Conservation (phyloP, 1,140 invertebrate genomes). For the Forficula auricularia region DNA sequence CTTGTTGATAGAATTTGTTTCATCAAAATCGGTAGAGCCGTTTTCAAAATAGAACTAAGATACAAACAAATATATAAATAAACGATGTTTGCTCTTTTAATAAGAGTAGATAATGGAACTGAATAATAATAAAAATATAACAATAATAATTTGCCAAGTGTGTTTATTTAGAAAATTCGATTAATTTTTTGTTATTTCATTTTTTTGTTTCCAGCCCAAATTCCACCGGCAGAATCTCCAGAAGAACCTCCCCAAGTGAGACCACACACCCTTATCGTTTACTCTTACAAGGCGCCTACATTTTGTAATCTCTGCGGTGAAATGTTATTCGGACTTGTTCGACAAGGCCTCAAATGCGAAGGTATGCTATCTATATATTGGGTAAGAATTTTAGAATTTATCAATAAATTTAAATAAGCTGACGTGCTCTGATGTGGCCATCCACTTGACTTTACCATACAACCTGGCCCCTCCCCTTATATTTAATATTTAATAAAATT, state of each 20-base stretch:
- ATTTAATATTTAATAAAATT: slow-evolving; percentile 4
- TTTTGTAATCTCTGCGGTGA: slow-evolving; percentile 99
- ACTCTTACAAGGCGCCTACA: slow-evolving; percentile 96
- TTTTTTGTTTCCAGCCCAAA: slow-evolving; percentile 37
- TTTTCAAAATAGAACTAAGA: too few species aligned
- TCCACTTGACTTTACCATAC: neutral
- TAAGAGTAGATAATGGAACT: too few species aligned
- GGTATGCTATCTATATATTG: slow-evolving; percentile 54
- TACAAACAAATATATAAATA: too few species aligned
- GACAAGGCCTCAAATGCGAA: slow-evolving; percentile 97
- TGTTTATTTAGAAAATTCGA: too few species aligned
- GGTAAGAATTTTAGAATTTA: neutral
- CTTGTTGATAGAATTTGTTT: too few species aligned
- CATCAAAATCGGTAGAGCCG: too few species aligned
- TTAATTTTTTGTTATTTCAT: too few species aligned
- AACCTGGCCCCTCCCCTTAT: slow-evolving; percentile 3
- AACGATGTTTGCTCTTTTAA: too few species aligned
- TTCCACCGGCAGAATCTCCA: slow-evolving; percentile 27
- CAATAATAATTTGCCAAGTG: too few species aligned
- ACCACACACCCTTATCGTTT: slow-evolving; percentile 80
- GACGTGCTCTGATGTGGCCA: too few species aligned
- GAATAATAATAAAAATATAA: too few species aligned
- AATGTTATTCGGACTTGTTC: slow-evolving; percentile 94
- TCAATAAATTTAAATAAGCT: neutral
- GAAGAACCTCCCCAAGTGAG: slow-evolving; percentile 43